Evolutionary conservation across 2,888 invertebrate species (phyloP).

Genomic region (Anaspis maculata): DNA sequence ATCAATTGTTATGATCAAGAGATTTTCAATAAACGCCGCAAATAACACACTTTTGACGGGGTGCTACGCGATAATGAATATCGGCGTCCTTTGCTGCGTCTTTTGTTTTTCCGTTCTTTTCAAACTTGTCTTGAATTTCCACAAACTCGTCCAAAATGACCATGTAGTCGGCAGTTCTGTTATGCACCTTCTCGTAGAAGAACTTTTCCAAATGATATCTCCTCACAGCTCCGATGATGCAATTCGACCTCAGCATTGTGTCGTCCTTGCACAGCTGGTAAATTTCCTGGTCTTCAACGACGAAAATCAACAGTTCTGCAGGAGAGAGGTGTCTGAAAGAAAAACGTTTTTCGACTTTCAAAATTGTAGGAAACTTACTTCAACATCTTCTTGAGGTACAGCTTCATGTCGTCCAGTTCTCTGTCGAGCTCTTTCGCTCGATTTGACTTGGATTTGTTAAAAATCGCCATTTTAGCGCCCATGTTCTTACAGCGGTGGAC

Average conservation of each 20-base stretch:
- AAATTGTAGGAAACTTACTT: conserved; percentile 6
- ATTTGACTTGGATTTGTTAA: no score
- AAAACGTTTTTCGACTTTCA: conserved; percentile 3
- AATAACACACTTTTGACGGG: no score
- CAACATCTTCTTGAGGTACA: no score
- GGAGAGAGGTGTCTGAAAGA: neutral
- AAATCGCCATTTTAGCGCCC: no score
- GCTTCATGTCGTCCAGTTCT: no score
- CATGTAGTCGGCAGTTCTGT: neutral
- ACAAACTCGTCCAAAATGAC: neutral
- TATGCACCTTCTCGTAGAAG: neutral
- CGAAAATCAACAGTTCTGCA: neutral
- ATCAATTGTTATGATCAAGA: no score
- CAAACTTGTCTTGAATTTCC: neutral
- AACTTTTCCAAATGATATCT: neutral
- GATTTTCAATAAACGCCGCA: no score
- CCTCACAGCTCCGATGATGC: neutral
- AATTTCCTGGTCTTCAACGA: neutral
- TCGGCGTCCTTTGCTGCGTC: no score
- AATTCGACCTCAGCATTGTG: neutral
- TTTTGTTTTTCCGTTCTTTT: no score
- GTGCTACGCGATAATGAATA: no score
- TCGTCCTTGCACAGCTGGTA: neutral
- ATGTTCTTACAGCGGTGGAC: no score
- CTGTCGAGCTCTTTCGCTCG: no score